Evolutionary conservation across 2,888 invertebrate genomes (phyloP), one percentile per base, ranked within the genome.

Genomic region (Petrolisthes manimaculis): DNA sequence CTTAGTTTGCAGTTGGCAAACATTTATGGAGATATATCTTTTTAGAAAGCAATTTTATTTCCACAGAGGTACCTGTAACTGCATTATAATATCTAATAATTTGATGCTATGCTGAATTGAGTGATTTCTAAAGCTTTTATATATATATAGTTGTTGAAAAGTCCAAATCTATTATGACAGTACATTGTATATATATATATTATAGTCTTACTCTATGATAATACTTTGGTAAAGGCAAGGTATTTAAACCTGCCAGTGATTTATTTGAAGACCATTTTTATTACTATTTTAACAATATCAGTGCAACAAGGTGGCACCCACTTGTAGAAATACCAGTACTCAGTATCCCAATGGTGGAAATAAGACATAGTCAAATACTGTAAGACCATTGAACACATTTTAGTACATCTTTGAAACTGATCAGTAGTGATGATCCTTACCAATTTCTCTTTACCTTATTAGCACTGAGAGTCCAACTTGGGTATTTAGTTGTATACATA

Each of bases 161-260:
- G 71, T 71, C 71, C 71, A 71, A 71, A 71, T 71, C n/a, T n/a
- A 71, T 71, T 71, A 71, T 71, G 71, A 21, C 71, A 71, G 71
- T 71, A 71, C 71, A 71, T 21, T n/a, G 14, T 71, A 21, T 71
- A 71, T 6, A 71, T 6, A 37, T 37, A 71, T 71, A 71, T 71
- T 6, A 61, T 18, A 71, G 21, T 71, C 21, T 71, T 71, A 71
- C 21, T 71, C 71, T 71, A 14, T 71, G 6, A 12, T 71, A 12
- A 18, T n/a, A 71, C 71, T 71, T 71, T n/a, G n/a, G 21, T n/a
- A 6, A 71, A n/a, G 71, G 71, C 71, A n/a, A 71, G 71, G 71
- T 71, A 14, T n/a, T 6, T n/a, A n/a, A n/a, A n/a, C 71, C 21
- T n/a, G 71, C 71, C 71, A 71, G 71, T 3, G 2, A 6, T 71